Conservation (phyloP, 2,888 invertebrate genomes). For the Epistrophe grossulariae region DNA sequence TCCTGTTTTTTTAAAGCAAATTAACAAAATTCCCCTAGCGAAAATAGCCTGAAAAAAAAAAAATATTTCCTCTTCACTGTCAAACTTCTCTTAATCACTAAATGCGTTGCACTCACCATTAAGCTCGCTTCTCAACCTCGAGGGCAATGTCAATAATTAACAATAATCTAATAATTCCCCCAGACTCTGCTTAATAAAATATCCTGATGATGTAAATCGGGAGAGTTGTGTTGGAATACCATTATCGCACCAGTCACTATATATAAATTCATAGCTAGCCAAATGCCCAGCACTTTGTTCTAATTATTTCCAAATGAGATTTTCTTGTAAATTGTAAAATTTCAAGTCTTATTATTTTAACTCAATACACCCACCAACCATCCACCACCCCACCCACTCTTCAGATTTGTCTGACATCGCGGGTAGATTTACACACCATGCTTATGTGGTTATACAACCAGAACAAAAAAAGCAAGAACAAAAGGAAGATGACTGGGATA, state of each 20-base stretch:
- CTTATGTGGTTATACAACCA: conserved; percentile 21
- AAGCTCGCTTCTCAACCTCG: conserved; percentile 27
- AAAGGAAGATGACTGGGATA: not conserved
- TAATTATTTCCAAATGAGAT: conserved; percentile 75
- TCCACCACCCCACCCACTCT: not conserved
- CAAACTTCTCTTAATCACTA: conserved; percentile 25
- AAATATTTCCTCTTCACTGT: not conserved
- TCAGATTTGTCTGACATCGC: conserved; percentile 28
- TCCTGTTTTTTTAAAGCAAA: not conserved
- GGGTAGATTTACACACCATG: conserved; percentile 10
- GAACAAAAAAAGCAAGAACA: conserved; percentile 11
- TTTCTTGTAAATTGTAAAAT: conserved; percentile 74
- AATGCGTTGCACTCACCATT: conserved; percentile 26
- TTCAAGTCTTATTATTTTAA: conserved; percentile 7
- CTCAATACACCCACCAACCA: not conserved
- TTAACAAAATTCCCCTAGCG: not conserved
- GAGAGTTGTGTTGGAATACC: conserved; percentile 50
- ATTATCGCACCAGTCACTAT: conserved; percentile 53
- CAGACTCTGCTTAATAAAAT: not conserved
- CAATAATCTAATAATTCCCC: conserved; percentile 71
- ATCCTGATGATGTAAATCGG: conserved; percentile 30
- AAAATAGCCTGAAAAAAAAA: not conserved
- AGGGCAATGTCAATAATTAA: conserved; percentile 70
- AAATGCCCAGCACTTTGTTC: conserved; percentile 74
- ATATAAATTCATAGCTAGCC: not conserved